Evolutionary conservation across 1,140 invertebrate genomes (phyloP).

Genomic region (Cotesia chilonis): DNA sequence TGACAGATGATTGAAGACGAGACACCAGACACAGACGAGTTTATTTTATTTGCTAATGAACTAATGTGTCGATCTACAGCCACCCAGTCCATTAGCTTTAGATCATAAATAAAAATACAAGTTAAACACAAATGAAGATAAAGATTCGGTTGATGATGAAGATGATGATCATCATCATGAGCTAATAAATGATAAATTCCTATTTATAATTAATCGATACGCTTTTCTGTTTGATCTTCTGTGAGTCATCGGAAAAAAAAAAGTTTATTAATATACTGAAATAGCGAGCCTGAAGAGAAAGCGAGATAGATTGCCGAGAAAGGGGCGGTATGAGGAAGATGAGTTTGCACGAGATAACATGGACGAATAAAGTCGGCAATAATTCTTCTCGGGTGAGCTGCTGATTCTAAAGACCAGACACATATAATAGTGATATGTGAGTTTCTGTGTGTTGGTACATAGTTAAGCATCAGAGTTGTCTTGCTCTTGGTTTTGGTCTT

Average conservation of each 20-base stretch:
- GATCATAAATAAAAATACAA: background rate
- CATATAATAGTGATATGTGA: background rate
- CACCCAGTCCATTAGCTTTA: slow-evolving; percentile 9
- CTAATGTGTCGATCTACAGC: background rate
- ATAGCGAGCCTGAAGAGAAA: background rate
- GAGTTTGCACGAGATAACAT: slow-evolving; percentile 26
- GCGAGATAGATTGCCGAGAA: background rate
- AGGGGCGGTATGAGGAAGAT: slow-evolving; percentile 7
- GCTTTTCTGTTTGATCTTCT: background rate
- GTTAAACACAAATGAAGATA: background rate
- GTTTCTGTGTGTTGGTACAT: no score
- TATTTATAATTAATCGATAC: slow-evolving; percentile 27
- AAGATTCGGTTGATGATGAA: background rate
- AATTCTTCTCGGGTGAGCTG: slow-evolving; percentile 8
- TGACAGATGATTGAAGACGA: slow-evolving; percentile 14
- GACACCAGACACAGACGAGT: slow-evolving; percentile 1
- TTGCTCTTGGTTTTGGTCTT: no score
- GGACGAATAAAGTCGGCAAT: slow-evolving; percentile 21
- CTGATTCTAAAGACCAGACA: background rate
- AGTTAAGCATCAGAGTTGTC: background rate
- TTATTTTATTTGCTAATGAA: slow-evolving; percentile 25
- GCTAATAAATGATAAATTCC: slow-evolving; percentile 7
- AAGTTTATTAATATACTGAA: background rate
- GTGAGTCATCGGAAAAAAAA: background rate
- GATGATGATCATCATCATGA: background rate